Base-by-base conservation (phyloP, 2,797 vertebrate species). In the Sparidentex hasta region DNA sequence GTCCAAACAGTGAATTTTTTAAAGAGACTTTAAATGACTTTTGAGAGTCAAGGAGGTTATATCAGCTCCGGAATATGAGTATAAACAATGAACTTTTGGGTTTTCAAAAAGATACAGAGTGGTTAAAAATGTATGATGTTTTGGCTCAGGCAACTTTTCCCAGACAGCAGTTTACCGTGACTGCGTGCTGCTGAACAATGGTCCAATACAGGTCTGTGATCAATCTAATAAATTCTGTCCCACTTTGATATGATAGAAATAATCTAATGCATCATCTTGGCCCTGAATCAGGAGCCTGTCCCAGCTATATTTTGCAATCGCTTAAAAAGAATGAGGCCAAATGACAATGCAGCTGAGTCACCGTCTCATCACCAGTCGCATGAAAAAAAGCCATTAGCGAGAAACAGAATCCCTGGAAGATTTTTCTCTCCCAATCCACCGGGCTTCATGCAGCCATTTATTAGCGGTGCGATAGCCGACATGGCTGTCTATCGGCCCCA, bases 271-370 rank as follows among this genome's bases (percentile, higher is more conserved):
- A 81, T 67, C 20, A 77, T 7, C 63, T 1, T n/a, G 43, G 43
- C 46, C 46, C 8, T 13, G 56, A 80, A 38, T 56, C 57, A 65
- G 51, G 62, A 47, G n/a, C 55, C 41, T 8, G 18, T n/a, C 57
- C 16, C 76, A 38, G 33, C 51, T n/a, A 16, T 2, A 73, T 77
- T 65, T 67, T 75, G 7, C 38, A 46, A 46, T 78, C 20, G 65
- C 9, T 57, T 72, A 33, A 73, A 63, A 59, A 66, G 7, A 80
- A 89, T 21, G 48, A 79, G 67, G 51, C 25, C 46, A 76, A 76
- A 76, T 59, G 44, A 75, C 66, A 82, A 51, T 33, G 43, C 63
- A 71, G 59, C 73, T n/a, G 72, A 65, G 68, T 79, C 71, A 73
- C 76, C 3, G 12, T 38, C 64, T 18, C 52, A 48, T 77, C 67